phyloP scores from a whole-genome alignment of 2,888 invertebrate genomes.

The Plagodis pulveraria region DNA sequence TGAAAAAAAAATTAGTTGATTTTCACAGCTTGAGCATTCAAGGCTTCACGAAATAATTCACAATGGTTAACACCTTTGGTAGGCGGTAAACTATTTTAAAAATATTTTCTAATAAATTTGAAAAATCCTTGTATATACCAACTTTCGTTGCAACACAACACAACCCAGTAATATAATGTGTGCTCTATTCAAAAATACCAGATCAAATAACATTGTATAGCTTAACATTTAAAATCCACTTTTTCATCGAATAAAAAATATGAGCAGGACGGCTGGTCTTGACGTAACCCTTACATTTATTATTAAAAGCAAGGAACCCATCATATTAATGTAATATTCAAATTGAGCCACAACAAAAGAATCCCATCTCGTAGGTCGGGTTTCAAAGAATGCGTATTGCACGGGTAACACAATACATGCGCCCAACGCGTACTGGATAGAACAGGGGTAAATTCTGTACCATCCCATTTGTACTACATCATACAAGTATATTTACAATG shows the following conservation, averaged over 20 bases:
- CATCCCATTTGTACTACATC: conserved; percentile 19
- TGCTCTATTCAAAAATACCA: conserved; percentile 12
- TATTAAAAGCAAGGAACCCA: conserved; percentile 64
- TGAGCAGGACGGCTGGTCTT: conserved; percentile 22
- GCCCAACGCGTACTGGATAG: conserved; percentile 59
- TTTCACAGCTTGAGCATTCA: too few relatives aligned
- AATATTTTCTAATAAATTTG: too few relatives aligned
- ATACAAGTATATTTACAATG: conserved; percentile 11
- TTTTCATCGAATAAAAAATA: conserved; percentile 33
- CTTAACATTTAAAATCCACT: background rate
- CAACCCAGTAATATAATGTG: too few relatives aligned
- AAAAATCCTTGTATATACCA: too few relatives aligned
- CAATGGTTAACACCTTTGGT: too few relatives aligned
- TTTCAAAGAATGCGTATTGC: conserved; percentile 75
- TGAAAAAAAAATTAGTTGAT: too few relatives aligned
- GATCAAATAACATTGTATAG: conserved; percentile 14
- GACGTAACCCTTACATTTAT: conserved; percentile 41
- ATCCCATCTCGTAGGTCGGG: conserved; percentile 70
- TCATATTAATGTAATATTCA: conserved; percentile 79
- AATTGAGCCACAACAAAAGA: conserved; percentile 77
- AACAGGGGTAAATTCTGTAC: conserved; percentile 40
- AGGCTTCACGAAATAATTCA: too few relatives aligned
- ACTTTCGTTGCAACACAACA: too few relatives aligned
- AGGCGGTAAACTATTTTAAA: too few relatives aligned
- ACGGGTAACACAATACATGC: conserved; percentile 75